Evolutionary conservation across 1,140 invertebrate species (phyloP), one percentile per base, ranked within the genome.

Genomic region (Mylabris phalerata): DNA sequence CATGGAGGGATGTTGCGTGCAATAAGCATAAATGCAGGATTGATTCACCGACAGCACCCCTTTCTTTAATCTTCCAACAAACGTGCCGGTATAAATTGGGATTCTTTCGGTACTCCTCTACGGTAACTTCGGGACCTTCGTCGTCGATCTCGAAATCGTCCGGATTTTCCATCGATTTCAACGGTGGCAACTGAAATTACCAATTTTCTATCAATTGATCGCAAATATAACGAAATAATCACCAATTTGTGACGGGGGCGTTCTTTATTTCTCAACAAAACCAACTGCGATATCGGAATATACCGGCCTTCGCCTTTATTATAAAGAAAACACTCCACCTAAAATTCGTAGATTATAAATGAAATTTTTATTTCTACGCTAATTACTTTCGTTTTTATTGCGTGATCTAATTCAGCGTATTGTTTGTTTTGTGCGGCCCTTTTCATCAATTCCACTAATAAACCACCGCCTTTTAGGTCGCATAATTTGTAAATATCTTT

Each of bases 31-130:
- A 76, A 76, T 98, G 95, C 3, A 98, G 78, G 55, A 94, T 88
- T 0, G 92, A 93, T 78, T 98, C 96, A 0, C 96, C 95, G 1
- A 98, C 95, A 2, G 93, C 91, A 0, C 96, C 96, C 60, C 94
- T 81, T 72, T 97, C 84, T 73, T 90, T 88, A 19, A 98, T 71
- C 73, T 90, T 87, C 95, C 95, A 98, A 72, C 93, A 97, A 10
- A 94, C 85, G 61, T 91, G 85, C 57, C 92, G 82, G 71, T 91
- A 94, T 55, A 62, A 50, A 56, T 65, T 59, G 0, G 73, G 72
- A 69, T 75, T 71, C 68, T 68, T 73, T 50, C 69, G 63, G 54
- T 72, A 73, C 61, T 75, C 71, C 61, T 73, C 72, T 64, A 73
- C 76, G 3, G 75, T 75, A 0, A 85, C 79, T 19, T 78, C 76